These are phyloP conservation scores for Pogonocherus hispidulus DNA, from an alignment of 2,888 invertebrate species.

Conservation along the genomic window DNA sequence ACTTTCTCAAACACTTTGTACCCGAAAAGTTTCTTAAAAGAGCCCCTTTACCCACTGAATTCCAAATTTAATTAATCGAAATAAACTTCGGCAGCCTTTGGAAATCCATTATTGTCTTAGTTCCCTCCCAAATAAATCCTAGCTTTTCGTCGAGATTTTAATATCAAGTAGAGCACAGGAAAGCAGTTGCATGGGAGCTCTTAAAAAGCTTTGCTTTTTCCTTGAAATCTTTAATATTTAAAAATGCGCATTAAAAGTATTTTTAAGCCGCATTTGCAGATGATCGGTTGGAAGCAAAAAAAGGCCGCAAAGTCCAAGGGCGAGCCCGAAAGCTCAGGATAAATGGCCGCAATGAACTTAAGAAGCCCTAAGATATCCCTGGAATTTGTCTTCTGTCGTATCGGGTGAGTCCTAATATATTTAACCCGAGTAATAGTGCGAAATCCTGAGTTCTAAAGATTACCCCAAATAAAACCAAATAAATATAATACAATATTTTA, in stretches of 20 bases:
- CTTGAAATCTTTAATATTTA: no score
- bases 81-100: background rate
- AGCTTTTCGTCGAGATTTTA: background rate
- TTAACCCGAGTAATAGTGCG: background rate
- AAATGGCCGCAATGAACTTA: conserved; percentile 20
- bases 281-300: no score
- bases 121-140: background rate
- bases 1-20: background rate
- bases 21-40: background rate
- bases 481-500: background rate
- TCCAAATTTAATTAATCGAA: background rate
- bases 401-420: conserved; percentile 2
- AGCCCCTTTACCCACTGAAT: background rate
- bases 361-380: conserved; percentile 7
- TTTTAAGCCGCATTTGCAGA: background rate
- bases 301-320: background rate
- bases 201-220: background rate
- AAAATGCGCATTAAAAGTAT: background rate
- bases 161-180: background rate
- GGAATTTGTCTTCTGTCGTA: conserved; percentile 13
- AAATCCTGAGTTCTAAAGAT: background rate
- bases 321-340: conserved; percentile 7
- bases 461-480: background rate
- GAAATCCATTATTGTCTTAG: background rate
- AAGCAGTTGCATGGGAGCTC: background rate